Percentiles rank a stretch among this genome's conserved stretches.
These are phyloP conservation scores for Harpagoxenus sublaevis DNA, from an alignment of 2,888 invertebrate genomes.

Conservation along the genomic window DNA sequence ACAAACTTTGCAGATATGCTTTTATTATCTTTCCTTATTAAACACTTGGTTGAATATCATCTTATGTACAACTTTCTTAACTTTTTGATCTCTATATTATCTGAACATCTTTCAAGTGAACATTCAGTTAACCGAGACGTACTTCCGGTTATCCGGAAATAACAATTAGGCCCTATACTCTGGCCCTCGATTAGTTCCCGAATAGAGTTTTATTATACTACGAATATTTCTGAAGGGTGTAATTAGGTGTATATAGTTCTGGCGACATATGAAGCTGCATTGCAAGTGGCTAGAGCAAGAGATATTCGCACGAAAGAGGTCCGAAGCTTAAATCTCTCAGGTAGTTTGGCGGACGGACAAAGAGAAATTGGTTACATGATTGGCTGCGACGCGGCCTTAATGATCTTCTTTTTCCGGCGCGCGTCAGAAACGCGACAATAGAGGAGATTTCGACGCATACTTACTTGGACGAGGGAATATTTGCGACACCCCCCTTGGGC, in stretches of 20 bases:
- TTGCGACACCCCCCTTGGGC: neutral
- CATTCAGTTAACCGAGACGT: neutral
- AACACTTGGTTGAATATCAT: too few species aligned
- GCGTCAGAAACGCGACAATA: conserved; percentile 26
- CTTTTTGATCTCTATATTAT: neutral
- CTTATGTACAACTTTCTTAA: neutral
- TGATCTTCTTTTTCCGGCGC: conserved; percentile 30
- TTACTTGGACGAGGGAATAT: neutral
- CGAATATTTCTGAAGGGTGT: neutral
- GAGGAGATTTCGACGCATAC: conserved; percentile 9
- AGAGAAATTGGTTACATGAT: conserved; percentile 42
- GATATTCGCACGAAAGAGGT: conserved; percentile 6
- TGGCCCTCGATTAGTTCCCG: neutral
- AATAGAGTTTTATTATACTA: neutral
- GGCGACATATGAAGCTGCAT: neutral
- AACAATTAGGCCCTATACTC: neutral
- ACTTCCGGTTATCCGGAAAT: neutral
- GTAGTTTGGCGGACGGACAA: conserved; percentile 10
- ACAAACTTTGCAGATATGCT: neutral
- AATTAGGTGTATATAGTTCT: neutral
- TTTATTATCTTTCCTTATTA: neutral
- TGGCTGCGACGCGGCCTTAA: conserved; percentile 32
- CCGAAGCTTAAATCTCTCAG: conserved; percentile 1
- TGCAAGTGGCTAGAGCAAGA: neutral
- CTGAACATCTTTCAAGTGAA: neutral